Percentiles rank a stretch among this genome's conserved stretches.
Conservation (phyloP, 2,888 invertebrate genomes). For the Beris chalybata region DNA sequence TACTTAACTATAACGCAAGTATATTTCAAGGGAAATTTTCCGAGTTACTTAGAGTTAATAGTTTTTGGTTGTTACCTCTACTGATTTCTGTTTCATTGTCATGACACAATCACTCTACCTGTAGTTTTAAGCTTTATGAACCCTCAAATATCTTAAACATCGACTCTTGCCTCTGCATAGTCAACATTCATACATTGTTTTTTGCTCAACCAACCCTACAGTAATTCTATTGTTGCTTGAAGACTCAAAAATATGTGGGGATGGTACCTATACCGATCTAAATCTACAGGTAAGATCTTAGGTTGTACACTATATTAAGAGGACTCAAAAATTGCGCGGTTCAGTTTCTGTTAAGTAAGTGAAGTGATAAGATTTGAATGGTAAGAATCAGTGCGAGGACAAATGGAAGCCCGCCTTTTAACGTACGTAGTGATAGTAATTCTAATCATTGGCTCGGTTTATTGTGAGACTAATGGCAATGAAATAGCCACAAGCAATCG, state of each 20-base stretch:
- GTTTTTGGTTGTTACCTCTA: no score
- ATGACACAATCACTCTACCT: no score
- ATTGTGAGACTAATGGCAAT: not conserved
- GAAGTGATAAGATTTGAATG: not conserved
- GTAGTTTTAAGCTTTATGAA: no score
- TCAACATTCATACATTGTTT: conserved; percentile 14
- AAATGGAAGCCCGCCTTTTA: not conserved
- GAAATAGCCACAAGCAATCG: conserved; percentile 35
- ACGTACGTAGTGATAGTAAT: not conserved
- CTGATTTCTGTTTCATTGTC: no score
- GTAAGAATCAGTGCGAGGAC: not conserved
- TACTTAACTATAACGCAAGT: no score
- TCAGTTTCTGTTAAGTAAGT: not conserved
- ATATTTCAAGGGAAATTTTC: no score
- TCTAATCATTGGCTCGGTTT: not conserved
- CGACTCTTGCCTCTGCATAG: no score
- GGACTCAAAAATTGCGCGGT: conserved; percentile 2
- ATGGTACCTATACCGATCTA: not conserved
- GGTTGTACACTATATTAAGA: not conserved
- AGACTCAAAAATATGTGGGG: conserved; percentile 10
- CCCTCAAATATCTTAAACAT: no score
- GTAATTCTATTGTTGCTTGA: conserved; percentile 17
- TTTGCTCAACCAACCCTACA: conserved; percentile 19
- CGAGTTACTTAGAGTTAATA: no score
- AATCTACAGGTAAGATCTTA: not conserved